A percentile compares a stretch with the other conserved stretches of the same genome.
Conservation (phyloP, 1,140 invertebrate genomes). For the Eriosoma lanigerum region DNA sequence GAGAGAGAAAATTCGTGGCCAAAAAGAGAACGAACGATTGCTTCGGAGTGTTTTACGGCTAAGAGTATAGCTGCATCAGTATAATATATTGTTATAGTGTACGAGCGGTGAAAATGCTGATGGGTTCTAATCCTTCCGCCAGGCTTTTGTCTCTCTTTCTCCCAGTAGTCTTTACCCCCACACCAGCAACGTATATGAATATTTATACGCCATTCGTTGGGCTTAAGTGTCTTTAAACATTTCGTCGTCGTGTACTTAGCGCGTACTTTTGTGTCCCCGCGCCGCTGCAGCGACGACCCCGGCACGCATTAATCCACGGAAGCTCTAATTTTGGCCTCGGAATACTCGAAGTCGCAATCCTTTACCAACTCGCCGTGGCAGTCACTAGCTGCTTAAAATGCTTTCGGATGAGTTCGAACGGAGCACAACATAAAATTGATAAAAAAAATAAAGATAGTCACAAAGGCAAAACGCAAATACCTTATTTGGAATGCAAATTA, state of each 20-base stretch:
- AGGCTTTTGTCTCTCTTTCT: slow-evolving; percentile 45
- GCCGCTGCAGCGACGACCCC: not conserved
- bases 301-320: slow-evolving; percentile 32
- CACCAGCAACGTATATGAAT: slow-evolving; percentile 16
- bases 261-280: slow-evolving; percentile 36
- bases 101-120: slow-evolving; percentile 33
- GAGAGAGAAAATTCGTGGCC: not conserved
- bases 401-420: slow-evolving; percentile 2
- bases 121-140: slow-evolving; percentile 47
- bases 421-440: not conserved
- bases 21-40: slow-evolving; percentile 10
- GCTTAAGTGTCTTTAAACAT: slow-evolving; percentile 52
- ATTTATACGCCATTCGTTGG: slow-evolving; percentile 47
- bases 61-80: not conserved
- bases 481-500: too few species aligned
- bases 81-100: not conserved
- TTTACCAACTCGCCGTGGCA: not conserved
- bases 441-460: too few species aligned
- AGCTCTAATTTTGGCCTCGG: slow-evolving; percentile 34
- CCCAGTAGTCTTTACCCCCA: not conserved
- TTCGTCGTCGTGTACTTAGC: slow-evolving; percentile 49
- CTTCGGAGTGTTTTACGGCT: not conserved
- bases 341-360: slow-evolving; percentile 37
- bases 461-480: not conserved
- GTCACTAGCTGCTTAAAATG: slow-evolving; percentile 30